These are phyloP conservation scores for Hyposmocoma kahamanoa DNA, from an alignment of 1,140 invertebrate genomes.

Conservation along the genomic window DNA sequence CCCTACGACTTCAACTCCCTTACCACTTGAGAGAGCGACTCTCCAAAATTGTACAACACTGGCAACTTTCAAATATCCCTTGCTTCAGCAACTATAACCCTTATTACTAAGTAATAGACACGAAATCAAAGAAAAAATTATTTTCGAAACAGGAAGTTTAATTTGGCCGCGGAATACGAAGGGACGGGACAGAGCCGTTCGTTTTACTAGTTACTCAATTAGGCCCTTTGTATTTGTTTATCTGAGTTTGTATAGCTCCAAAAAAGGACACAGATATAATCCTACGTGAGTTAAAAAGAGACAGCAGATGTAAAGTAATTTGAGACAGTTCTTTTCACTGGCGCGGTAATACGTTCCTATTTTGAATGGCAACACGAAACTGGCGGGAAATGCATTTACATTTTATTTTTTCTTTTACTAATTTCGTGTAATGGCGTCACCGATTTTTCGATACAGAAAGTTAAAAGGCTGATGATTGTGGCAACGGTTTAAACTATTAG, in stretches of 20 bases:
- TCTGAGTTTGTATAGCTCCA: slow-evolving; percentile 66
- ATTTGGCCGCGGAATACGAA: slow-evolving; percentile 44
- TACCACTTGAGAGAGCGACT: slow-evolving; percentile 64
- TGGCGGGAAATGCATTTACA: slow-evolving; percentile 68
- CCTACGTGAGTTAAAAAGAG: slow-evolving; percentile 19
- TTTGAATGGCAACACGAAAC: slow-evolving; percentile 65
- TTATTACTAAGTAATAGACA: not conserved
- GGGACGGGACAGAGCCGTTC: slow-evolving; percentile 64
- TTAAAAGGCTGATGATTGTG: slow-evolving; percentile 9
- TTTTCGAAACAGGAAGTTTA: slow-evolving; percentile 12
- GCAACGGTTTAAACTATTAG: slow-evolving; percentile 1
- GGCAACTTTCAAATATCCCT: not conserved
- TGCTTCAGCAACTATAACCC: not conserved
- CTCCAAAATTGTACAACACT: slow-evolving; percentile 53
- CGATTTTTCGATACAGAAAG: slow-evolving; percentile 53
- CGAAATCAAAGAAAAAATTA: slow-evolving; percentile 20
- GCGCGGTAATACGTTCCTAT: slow-evolving; percentile 66
- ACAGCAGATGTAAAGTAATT: slow-evolving; percentile 53
- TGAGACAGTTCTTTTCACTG: slow-evolving; percentile 71
- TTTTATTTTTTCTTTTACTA: slow-evolving; percentile 49
- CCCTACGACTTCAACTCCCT: slow-evolving; percentile 60
- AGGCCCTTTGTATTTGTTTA: slow-evolving; percentile 74
- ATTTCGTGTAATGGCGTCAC: slow-evolving; percentile 51
- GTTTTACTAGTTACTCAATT: slow-evolving; percentile 74
- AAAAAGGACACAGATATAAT: slow-evolving; percentile 36